Base-by-base conservation (phyloP, 2,113 vertebrate species). In the Rissa tridactyla region DNA sequence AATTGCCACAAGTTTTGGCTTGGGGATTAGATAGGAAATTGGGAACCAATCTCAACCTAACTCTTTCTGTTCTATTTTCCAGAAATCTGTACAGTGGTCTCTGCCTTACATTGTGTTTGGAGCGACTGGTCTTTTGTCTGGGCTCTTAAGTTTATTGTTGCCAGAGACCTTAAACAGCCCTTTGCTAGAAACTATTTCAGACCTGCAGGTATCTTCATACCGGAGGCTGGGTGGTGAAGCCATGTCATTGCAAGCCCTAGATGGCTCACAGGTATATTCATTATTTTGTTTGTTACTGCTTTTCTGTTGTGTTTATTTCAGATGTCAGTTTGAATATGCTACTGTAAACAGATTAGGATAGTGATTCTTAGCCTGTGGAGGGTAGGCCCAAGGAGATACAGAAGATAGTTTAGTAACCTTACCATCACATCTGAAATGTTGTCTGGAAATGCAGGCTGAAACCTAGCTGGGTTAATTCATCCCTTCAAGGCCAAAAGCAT, bases 61-160 rank as follows among this genome's bases (percentile, higher is more conserved):
- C 17, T 42, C 15, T 77, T 15, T 90, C 7, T 88, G 17, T 76
- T 73, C 5, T 92, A 55, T 80, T 80, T 88, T 51, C 15, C 95
- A 98, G 98, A 98, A 97, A 73, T 93, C 95, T 12, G 83, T 98
- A n/a, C 98, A 98, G 65, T 97, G 97, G 97, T 98, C 98, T 88
- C 94, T 99, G 80, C 98, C 98, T 27, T 98, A 98, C 73, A 83
- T 98, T 34, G 97, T 98, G 27, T 98, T 99, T 70, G 98, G 98
- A 90, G 93, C 95, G 11, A 95, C 98, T 5, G 97, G 98, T 83
- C 82, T 99, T 72, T 79, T 97, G 30, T 98, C 98, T 4, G 98
- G 98, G 15, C 75, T 98, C 65, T 96, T 98, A 87, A 98, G 98
- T 84, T 96, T 99, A 15, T 86, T 98, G 27, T 85, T 99, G 82